Evolutionary conservation across 2,113 vertebrate genomes (phyloP), one percentile per base, ranked within the genome.

Genomic region (Gallinago jamesoni): DNA sequence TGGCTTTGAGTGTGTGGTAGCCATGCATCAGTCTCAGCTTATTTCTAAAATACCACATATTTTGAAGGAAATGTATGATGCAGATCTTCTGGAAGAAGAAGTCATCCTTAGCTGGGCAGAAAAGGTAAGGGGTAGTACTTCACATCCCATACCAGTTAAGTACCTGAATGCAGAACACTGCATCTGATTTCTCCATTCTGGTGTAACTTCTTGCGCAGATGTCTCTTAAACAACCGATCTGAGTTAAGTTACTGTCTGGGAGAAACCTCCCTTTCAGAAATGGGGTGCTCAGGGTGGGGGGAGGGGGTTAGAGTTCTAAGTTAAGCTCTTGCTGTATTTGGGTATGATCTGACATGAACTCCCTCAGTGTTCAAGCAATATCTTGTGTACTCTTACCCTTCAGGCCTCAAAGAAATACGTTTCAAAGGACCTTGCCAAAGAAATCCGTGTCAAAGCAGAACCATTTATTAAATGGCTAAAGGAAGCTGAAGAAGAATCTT

Each of bases 381-480:
- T 52, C 14, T 53, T 53, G 1, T 35, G 3, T 30, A 6, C 17
- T 60, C n/a, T 0, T 56, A 8, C 69, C 39, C 78, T 96, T 15
- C 95, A 99, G 99, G 98, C 99, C 89, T 99, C 99, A 59, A 99
- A 99, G 98, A 99, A 99, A 95, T 99, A 99, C 0, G 99, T 99
- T 95, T 99, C 99, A 78, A 99, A 99, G 98, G 99, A 99, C 31
- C 99, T 99, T 95, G 99, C 99, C 98, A 99, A 99, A 98, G 99
- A 99, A 98, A 99, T 99, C 93, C 99, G 99, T 96, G 98, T 99
- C 94, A 99, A 99, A 98, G 99, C 99, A 8, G 99, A 99, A 94
- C 99, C 99, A 24, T 99, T 99, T 96, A 98, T 99, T 97, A 99
- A 99, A 93, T 99, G 99, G 99, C 98, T 99, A 85, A 99, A 99